A percentile compares a stretch with the other conserved stretches of the same genome.
Conservation (phyloP, 2,113 vertebrate species). For the Cariama cristata region DNA sequence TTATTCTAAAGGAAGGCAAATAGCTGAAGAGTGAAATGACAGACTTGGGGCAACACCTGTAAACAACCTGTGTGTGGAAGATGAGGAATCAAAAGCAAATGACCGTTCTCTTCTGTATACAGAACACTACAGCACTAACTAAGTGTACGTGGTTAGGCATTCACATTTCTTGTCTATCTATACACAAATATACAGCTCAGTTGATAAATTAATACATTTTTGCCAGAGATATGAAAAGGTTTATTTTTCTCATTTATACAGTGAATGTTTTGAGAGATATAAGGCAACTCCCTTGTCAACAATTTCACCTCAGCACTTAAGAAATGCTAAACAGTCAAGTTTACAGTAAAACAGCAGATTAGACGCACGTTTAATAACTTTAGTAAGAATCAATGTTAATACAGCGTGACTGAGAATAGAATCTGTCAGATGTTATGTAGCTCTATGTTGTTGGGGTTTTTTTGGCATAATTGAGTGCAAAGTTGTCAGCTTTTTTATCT, state of each 20-base stretch:
- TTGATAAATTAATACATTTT: slow-evolving; percentile 55
- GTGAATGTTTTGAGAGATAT: slow-evolving; percentile 70
- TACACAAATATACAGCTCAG: slow-evolving; percentile 59
- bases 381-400: slow-evolving; percentile 50
- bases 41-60: not conserved
- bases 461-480: slow-evolving; percentile 76
- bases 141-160: not conserved
- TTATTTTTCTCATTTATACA: slow-evolving; percentile 66
- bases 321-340: slow-evolving; percentile 68
- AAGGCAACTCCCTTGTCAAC: slow-evolving; percentile 69
- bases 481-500: slow-evolving; percentile 38
- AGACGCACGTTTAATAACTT: slow-evolving; percentile 50
- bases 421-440: not conserved
- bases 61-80: slow-evolving; percentile 52
- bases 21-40: not conserved
- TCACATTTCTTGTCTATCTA: slow-evolving; percentile 40
- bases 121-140: not conserved
- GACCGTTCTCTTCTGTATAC: not conserved
- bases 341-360: slow-evolving; percentile 71
- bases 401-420: slow-evolving; percentile 52
- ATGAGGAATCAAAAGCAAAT: not conserved
- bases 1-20: not conserved
- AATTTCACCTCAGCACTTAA: slow-evolving; percentile 59
- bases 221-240: slow-evolving; percentile 66
- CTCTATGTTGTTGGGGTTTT: not conserved